Base-by-base conservation (phyloP, 2,888 invertebrate genomes). In the Escarpia spicata region DNA sequence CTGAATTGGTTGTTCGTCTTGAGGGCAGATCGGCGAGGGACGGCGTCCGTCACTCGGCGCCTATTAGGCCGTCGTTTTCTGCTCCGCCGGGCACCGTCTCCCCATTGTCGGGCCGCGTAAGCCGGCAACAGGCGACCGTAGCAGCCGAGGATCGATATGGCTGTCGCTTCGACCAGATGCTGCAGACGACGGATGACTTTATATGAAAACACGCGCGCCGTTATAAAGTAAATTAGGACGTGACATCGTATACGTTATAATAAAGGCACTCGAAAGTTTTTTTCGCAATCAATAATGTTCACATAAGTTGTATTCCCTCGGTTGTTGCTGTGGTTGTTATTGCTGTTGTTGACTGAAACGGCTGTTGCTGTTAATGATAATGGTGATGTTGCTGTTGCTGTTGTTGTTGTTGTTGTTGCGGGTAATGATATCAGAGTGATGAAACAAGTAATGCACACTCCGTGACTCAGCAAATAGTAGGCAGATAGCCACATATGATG, bases 171-270 rank as follows among this genome's bases (percentile, higher is more conserved):
- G 26, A 75, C 19, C 75, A 75, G 26, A 75, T 75, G 75, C 75
- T 26, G 75, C 75, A 15, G 75, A 26, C n/a, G 75, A 75, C 75
- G n/a, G 26, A 19, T 75, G 75, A 26, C 75, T 75, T n/a, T 26
- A 75, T 75, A 75, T 75, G 75, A 75, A 75, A 12, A 75, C 75
- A n/a, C n/a, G 52, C 52, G 52, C 75, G 75, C 75, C 75, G 75
- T 75, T 75, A 75, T 75, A 75, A 75, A 75, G 75, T 75, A 75
- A 75, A 75, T 75, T 75, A 75, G 75, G 75, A 75, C 75, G 75
- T 75, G 75, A 75, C 75, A 26, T 75, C 75, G 19, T 75, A 26
- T 26, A 75, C 75, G 19, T 75, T 75, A n/a, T 75, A 75, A 75
- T 75, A 75, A 75, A 75, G 19, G 75, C 75, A 6, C 26, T 75